phyloP scores from a whole-genome alignment of 1,140 invertebrate species.

The Leptoteleia sp. region DNA sequence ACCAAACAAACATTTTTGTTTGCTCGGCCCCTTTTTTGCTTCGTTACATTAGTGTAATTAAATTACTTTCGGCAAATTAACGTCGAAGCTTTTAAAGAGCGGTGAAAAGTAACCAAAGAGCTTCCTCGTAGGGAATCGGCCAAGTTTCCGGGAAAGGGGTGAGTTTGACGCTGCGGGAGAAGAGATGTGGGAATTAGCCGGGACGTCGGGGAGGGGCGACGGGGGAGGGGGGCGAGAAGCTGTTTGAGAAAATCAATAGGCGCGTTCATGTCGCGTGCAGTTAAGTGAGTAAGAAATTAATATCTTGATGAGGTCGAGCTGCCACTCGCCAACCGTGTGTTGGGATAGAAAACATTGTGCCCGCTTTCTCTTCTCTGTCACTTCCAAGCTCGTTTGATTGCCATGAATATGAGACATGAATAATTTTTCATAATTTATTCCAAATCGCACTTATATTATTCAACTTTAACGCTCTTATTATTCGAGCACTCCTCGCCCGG shows the following conservation, averaged over 20 bases:
- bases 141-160: slow-evolving; percentile 71
- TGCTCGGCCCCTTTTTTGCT: slow-evolving; percentile 31
- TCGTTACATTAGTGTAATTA: slow-evolving; percentile 76
- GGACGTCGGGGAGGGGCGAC: slow-evolving; percentile 13
- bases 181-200: slow-evolving; percentile 61
- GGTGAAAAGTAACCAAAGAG: slow-evolving; percentile 72
- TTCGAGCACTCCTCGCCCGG: no score
- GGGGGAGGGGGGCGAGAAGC: slow-evolving; percentile 59
- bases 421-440: slow-evolving; percentile 53
- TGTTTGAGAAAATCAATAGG: slow-evolving; percentile 77
- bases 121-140: slow-evolving; percentile 65
- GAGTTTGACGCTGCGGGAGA: slow-evolving; percentile 67
- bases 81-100: slow-evolving; percentile 74
- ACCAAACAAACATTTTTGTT: slow-evolving; percentile 42
- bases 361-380: slow-evolving; percentile 51
- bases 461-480: no score
- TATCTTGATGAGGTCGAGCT: slow-evolving; percentile 78
- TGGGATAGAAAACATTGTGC: slow-evolving; percentile 57
- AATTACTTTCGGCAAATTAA: slow-evolving; percentile 76
- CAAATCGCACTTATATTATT: slow-evolving; percentile 2
- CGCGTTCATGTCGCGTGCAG: slow-evolving; percentile 78
- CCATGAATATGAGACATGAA: slow-evolving; percentile 53
- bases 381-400: slow-evolving; percentile 45
- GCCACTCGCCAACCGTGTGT: slow-evolving; percentile 68
- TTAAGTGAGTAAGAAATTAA: slow-evolving; percentile 80